Percentiles rank a stretch among this genome's conserved stretches.
Evolutionary conservation across 2,797 vertebrate genomes (phyloP).

Genomic region (Enteromius fasciolatus): DNA sequence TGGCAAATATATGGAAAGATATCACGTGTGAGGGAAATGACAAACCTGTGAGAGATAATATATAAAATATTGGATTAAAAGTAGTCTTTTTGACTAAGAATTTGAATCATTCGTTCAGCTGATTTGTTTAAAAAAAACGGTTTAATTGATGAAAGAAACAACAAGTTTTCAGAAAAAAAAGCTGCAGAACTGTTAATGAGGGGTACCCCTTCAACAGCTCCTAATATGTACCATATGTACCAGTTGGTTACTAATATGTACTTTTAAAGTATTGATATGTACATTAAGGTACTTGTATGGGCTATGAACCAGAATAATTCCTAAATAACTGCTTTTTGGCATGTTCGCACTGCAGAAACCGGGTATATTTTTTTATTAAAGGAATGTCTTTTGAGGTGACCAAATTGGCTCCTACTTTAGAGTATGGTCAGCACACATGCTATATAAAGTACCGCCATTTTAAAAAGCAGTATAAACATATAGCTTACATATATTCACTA

Average conservation of each 20-base stretch:
- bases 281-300: not conserved
- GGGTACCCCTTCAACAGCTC: not conserved
- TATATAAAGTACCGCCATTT: not conserved
- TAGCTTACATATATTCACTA: not conserved
- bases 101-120: not conserved
- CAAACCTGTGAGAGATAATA: not conserved
- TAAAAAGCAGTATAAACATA: not conserved
- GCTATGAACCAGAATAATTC: not conserved
- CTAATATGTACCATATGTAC: not conserved
- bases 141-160: not conserved
- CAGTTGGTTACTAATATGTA: not conserved
- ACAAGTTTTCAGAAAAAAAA: not conserved
- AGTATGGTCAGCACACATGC: no score
- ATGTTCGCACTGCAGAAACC: not conserved
- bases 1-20: not conserved
- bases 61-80: not conserved
- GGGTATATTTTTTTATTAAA: not conserved
- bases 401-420: no score
- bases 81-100: not conserved
- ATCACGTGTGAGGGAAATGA: slow-evolving; percentile 11
- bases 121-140: not conserved
- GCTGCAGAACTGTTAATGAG: not conserved
- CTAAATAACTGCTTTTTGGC: not conserved
- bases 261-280: not conserved
- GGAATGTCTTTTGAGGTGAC: not conserved